Evolutionary conservation across 2,797 vertebrate species (phyloP), one percentile per base, ranked within the genome.

Genomic region (Dryobates pubescens): DNA sequence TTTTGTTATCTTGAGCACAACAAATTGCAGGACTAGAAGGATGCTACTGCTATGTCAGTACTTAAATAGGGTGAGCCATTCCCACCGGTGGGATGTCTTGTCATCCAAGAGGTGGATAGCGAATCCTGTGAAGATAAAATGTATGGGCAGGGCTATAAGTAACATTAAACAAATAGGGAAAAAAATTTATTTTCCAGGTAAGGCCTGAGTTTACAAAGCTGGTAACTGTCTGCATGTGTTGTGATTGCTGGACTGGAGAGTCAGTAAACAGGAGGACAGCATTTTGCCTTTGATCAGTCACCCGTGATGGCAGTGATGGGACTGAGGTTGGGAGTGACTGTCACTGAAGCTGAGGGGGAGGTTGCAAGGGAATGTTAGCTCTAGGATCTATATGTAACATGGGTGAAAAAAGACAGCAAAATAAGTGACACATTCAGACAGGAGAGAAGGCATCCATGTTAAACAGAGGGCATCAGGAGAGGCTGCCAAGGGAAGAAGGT

Each of bases 331-430:
- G 70, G 34, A 77, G 41, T 36, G 34, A 12, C 29, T 53, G 53
- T 23, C 17, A 17, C 23, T 45, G 80, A 47, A 80, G 58, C 57
- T 73, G 58, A 9, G 54, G 10, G 26, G 30, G 45, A 49, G 12
- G n/a, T 2, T 81, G 65, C 43, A 77, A 56, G n/a, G 62, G 38
- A n/a, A n/a, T 0, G 0, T 17, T 17, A 49, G 30, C 22, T 57
- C 45, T 16, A 59, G 34, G 7, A 10, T 41, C 7, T 8, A 2
- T 8, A 2, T 0, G 0, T 1, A 71, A 23, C 0, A 0, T 34
- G 18, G 18, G 45, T 53, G 56, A 19, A 58, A 82, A 73, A 53
- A 20, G 27, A 22, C 0, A 36, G 81, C 34, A 67, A 18, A 36
- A 27, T 23, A 20, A 14, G 22, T 17, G 59, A n/a, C 67, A 75